These are phyloP conservation scores for Pelecanus crispus DNA, from an alignment of 2,113 vertebrate genomes.

Conservation along the genomic window DNA sequence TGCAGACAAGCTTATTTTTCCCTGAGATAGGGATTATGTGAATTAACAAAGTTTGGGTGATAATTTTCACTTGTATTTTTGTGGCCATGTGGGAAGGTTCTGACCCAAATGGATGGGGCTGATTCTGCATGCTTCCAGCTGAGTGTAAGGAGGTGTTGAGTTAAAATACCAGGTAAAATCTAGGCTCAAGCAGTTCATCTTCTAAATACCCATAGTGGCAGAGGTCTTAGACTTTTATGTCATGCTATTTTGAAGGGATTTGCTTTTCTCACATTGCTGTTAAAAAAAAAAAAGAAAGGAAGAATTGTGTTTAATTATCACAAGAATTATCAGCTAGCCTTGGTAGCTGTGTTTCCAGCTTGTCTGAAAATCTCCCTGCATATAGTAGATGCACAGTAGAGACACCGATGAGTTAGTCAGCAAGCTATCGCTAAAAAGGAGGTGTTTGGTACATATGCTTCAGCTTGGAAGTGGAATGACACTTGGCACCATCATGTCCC, in stretches of 20 bases:
- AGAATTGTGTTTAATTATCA: background rate
- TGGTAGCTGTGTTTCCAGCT: background rate
- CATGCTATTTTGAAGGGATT: background rate
- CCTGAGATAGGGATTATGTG: background rate
- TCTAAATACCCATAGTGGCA: background rate
- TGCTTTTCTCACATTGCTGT: background rate
- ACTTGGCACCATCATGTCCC: background rate
- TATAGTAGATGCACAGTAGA: background rate
- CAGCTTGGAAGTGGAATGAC: background rate
- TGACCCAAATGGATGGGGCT: background rate
- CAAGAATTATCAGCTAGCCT: background rate
- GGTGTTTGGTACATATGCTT: constrained; percentile 24
- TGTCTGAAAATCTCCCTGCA: background rate
- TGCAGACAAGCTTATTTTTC: background rate
- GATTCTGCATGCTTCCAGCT: background rate
- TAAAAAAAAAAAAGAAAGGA: background rate
- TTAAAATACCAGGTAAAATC: background rate
- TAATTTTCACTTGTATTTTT: background rate
- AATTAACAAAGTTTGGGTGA: background rate
- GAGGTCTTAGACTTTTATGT: background rate
- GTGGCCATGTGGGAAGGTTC: background rate
- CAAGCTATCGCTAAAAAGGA: background rate
- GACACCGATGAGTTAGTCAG: background rate
- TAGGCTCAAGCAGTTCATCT: background rate
- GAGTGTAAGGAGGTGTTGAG: accelerated